phyloP scores from a whole-genome alignment of 2,888 invertebrate genomes.

The Watsonalla cultraria region DNA sequence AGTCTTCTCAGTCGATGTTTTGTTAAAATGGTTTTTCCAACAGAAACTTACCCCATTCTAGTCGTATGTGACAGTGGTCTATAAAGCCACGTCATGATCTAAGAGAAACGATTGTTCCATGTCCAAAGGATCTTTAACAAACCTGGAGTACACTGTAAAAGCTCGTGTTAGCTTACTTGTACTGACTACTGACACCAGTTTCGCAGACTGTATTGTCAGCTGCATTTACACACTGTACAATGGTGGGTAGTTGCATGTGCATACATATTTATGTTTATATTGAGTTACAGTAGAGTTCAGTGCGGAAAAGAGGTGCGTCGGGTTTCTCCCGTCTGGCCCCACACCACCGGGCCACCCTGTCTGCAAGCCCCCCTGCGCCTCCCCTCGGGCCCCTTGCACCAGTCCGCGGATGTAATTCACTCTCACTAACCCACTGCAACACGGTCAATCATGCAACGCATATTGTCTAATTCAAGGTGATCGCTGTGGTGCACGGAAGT shows the following conservation, averaged over 20 bases:
- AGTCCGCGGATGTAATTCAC: conserved; percentile 66
- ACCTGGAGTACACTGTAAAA: not conserved
- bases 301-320: conserved; percentile 71
- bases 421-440: conserved; percentile 79
- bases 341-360: conserved; percentile 60
- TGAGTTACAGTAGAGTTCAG: conserved; percentile 41
- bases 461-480: conserved; percentile 62
- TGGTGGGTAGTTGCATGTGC: conserved; percentile 16
- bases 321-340: conserved; percentile 74
- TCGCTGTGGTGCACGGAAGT: conserved; percentile 21
- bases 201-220: conserved; percentile 20
- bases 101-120: conserved; percentile 6
- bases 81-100: too few species aligned
- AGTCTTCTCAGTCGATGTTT: too few species aligned
- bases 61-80: too few species aligned
- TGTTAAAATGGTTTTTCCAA: too few species aligned
- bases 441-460: conserved; percentile 71
- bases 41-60: too few species aligned
- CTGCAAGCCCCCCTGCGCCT: conserved; percentile 43
- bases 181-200: conserved; percentile 10
- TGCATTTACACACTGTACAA: conserved; percentile 43
- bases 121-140: conserved; percentile 7
- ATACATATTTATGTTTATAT: conserved; percentile 42
- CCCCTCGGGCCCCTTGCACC: conserved; percentile 20
- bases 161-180: not conserved